A percentile compares a stretch with the other conserved stretches of the same genome.
These are phyloP conservation scores for Cataglyphis albicans DNA, from an alignment of 2,888 invertebrate species.

Conservation along the genomic window DNA sequence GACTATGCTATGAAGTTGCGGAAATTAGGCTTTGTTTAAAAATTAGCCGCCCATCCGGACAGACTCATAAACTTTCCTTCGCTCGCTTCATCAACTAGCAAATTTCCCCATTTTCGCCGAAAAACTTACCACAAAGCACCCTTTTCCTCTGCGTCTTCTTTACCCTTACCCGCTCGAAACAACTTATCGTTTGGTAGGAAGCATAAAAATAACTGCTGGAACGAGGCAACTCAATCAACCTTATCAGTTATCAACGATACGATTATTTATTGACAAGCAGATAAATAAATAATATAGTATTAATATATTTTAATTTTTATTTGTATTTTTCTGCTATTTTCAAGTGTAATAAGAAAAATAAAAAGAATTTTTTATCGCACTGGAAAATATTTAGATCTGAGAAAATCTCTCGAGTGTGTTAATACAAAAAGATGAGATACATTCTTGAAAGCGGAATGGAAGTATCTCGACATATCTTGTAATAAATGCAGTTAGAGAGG, in stretches of 20 bases:
- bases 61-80: conserved; percentile 67
- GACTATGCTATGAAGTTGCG: conserved; percentile 81
- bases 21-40: conserved; percentile 85
- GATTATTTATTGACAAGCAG: not conserved
- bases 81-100: conserved; percentile 47
- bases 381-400: not conserved
- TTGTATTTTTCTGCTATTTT: not conserved
- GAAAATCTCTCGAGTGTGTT: not conserved
- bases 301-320: conserved; percentile 1
- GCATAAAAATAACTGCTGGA: conserved; percentile 14
- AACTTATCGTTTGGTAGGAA: not conserved
- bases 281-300: not conserved
- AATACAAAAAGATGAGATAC: not conserved
- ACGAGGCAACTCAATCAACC: not conserved
- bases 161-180: not conserved
- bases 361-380: not conserved
- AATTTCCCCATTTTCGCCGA: conserved; percentile 46
- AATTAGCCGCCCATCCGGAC: conserved; percentile 79
- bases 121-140: conserved; percentile 53
- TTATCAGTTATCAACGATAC: not conserved
- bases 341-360: not conserved
- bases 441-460: conserved; percentile 46
- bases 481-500: conserved; percentile 75
- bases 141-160: conserved; percentile 16
- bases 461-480: conserved; percentile 62